These are phyloP conservation scores for Dolichomitus sp. DNA, from an alignment of 2,888 invertebrate genomes.

Conservation along the genomic window DNA sequence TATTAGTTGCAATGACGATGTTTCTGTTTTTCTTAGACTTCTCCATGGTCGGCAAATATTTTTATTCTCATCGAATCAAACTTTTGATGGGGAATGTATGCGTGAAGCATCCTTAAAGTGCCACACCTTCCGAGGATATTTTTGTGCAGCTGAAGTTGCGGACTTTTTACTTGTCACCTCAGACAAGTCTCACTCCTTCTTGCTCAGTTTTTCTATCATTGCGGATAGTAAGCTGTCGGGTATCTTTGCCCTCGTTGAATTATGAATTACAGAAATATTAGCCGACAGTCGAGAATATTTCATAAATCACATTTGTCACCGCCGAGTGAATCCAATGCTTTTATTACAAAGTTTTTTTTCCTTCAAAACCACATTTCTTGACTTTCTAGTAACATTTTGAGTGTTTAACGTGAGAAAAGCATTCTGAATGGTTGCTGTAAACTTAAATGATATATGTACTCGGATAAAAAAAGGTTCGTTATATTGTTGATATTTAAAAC, in stretches of 20 bases:
- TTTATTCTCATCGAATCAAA: too few relatives aligned
- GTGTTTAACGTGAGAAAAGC: too few relatives aligned
- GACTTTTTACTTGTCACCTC: background rate
- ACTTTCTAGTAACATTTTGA: background rate
- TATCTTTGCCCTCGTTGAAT: constrained; percentile 42
- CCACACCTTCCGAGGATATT: background rate
- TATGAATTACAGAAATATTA: constrained; percentile 26
- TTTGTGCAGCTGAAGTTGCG: background rate
- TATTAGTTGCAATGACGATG: too few relatives aligned
- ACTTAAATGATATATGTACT: too few relatives aligned
- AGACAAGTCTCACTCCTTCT: constrained; percentile 9
- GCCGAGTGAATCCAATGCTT: background rate
- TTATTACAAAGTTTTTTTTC: background rate
- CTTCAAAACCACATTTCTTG: background rate
- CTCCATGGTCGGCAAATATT: too few relatives aligned
- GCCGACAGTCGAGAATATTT: background rate
- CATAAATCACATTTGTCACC: background rate
- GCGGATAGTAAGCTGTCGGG: background rate
- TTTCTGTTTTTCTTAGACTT: too few relatives aligned
- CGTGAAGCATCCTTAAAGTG: background rate
- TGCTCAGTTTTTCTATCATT: background rate
- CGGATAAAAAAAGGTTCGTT: too few relatives aligned
- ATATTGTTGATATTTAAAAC: too few relatives aligned
- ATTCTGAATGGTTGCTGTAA: too few relatives aligned
- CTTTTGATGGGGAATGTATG: too few relatives aligned